phyloP scores from a whole-genome alignment of 2,113 vertebrate genomes.

The Semicossyphus pulcher region DNA sequence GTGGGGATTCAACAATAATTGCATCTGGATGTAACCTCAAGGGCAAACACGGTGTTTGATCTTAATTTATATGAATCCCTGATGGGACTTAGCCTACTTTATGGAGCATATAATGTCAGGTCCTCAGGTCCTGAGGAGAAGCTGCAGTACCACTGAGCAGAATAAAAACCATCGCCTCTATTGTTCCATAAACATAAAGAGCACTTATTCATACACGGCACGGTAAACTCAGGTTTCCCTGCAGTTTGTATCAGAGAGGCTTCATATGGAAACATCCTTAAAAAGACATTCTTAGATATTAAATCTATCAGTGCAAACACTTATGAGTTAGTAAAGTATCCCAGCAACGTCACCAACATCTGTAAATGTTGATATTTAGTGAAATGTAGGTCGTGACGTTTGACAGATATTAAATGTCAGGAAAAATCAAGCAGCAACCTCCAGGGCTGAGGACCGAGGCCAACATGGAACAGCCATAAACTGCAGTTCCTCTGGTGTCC shows the following conservation, averaged over 20 bases:
- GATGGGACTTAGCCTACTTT: slow-evolving; percentile 47
- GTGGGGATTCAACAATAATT: slow-evolving; percentile 33
- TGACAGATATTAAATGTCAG: too few relatives aligned
- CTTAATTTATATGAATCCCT: slow-evolving; percentile 42
- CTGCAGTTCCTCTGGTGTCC: too few relatives aligned
- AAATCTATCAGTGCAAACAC: too few relatives aligned
- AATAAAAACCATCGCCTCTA: not conserved
- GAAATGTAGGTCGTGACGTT: too few relatives aligned
- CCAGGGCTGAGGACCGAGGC: too few relatives aligned
- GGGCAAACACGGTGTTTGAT: slow-evolving; percentile 43
- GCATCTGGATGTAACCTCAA: slow-evolving; percentile 32
- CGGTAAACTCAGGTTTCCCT: not conserved
- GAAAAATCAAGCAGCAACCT: too few relatives aligned
- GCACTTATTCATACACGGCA: not conserved
- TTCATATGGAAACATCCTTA: too few relatives aligned
- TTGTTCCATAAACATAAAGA: not conserved
- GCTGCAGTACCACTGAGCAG: not conserved
- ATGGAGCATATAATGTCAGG: slow-evolving; percentile 27
- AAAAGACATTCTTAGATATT: too few relatives aligned
- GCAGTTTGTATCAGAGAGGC: not conserved
- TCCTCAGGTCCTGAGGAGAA: slow-evolving; percentile 17
- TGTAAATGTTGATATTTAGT: too few relatives aligned
- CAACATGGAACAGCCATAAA: too few relatives aligned
- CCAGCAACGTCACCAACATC: too few relatives aligned
- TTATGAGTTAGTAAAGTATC: too few relatives aligned